These are phyloP conservation scores for Cyclura pinguis DNA, from an alignment of 2,797 vertebrate species.

Conservation along the genomic window DNA sequence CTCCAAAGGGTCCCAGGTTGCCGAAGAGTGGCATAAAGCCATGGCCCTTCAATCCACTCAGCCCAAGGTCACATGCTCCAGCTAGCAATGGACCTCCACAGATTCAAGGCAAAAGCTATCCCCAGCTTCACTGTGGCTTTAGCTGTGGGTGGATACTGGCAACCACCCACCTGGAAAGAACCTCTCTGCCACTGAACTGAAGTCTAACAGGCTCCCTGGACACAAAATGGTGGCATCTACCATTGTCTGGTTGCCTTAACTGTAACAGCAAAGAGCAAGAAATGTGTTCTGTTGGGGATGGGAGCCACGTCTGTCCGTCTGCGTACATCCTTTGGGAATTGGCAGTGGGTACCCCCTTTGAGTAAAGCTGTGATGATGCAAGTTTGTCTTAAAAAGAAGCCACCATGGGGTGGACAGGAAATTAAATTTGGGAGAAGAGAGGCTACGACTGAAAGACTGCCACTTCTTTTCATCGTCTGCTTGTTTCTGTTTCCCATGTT, in stretches of 20 bases:
- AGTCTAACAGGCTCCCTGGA: background rate
- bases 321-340: no score
- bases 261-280: background rate
- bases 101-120: background rate
- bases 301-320: background rate
- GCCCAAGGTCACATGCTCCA: no score
- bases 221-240: no score
- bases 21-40: no score
- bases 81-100: background rate
- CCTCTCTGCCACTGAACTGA: background rate
- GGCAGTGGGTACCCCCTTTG: background rate
- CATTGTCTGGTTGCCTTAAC: background rate
- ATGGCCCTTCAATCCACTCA: no score
- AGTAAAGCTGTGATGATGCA: background rate
- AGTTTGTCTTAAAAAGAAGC: background rate
- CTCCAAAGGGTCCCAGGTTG: no score
- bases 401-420: slow-evolving; percentile 26
- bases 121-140: background rate
- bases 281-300: background rate
- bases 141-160: no score
- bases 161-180: background rate
- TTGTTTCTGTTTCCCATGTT: slow-evolving; percentile 40
- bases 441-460: background rate
- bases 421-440: background rate
- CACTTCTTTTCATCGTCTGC: no score